phyloP scores from a whole-genome alignment of 2,113 vertebrate genomes.

The Microtus ochrogaster region DNA sequence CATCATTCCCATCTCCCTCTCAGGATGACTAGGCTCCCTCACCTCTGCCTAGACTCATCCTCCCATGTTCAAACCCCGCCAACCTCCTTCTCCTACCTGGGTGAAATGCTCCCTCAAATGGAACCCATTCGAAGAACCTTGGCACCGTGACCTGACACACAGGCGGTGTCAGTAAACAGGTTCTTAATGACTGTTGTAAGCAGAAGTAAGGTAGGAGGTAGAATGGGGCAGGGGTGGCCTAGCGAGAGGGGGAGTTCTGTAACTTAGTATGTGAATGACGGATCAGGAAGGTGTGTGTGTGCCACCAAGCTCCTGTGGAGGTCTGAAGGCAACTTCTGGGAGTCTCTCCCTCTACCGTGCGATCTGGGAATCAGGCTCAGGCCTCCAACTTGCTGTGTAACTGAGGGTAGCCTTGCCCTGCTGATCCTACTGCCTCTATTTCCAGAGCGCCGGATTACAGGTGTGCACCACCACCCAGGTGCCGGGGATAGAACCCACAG shows the following conservation, averaged over 20 bases:
- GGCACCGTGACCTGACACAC: background rate
- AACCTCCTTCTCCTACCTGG: too few relatives aligned
- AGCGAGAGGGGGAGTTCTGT: background rate
- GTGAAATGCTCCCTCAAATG: background rate
- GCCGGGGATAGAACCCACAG: background rate
- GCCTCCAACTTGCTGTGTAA: background rate
- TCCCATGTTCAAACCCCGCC: background rate
- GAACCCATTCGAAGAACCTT: background rate
- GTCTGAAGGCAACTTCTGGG: background rate
- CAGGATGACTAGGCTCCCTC: too few relatives aligned
- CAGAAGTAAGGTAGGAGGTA: background rate
- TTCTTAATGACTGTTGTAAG: background rate
- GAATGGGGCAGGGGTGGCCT: background rate
- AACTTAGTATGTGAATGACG: too few relatives aligned
- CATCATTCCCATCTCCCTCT: background rate
- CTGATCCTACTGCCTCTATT: background rate
- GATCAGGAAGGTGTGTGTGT: background rate
- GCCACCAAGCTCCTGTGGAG: background rate
- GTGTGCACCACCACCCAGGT: background rate
- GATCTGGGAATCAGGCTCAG: background rate
- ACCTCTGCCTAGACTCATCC: background rate
- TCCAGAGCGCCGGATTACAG: background rate
- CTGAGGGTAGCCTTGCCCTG: background rate
- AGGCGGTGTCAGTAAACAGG: background rate
- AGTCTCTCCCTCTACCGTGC: background rate